Evolutionary conservation across 2,113 vertebrate genomes (phyloP).

Genomic region (Zapornia atra): DNA sequence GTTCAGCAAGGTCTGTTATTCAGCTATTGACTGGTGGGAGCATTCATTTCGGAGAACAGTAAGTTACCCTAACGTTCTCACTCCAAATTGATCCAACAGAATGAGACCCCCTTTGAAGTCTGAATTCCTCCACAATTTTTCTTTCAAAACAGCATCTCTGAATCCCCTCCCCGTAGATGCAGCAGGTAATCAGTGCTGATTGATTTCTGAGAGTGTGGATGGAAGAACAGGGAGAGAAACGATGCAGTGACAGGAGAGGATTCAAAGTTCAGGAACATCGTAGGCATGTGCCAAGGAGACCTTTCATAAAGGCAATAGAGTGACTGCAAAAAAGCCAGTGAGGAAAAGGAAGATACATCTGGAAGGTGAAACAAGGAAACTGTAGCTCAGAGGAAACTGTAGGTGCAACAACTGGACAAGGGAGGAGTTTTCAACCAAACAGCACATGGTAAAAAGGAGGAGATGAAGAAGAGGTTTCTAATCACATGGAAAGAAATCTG

Average conservation of each 20-base stretch:
- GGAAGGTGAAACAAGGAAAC: background rate
- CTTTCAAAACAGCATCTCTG: conserved; percentile 2
- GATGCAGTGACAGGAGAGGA: background rate
- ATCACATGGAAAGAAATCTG: background rate
- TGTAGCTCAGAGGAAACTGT: background rate
- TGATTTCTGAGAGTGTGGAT: conserved; percentile 47
- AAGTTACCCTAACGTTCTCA: background rate
- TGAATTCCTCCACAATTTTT: conserved; percentile 35
- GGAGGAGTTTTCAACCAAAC: background rate
- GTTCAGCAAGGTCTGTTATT: background rate
- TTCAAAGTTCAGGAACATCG: background rate
- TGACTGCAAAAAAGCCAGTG: background rate
- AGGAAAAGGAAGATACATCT: background rate
- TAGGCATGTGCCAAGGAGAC: background rate
- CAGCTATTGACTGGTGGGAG: background rate
- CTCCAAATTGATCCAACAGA: conserved; percentile 49
- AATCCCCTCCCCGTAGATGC: background rate
- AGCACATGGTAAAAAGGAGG: background rate
- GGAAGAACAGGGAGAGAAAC: background rate
- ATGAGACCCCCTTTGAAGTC: conserved; percentile 15
- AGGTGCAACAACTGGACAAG: background rate
- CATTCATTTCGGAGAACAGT: conserved; percentile 8
- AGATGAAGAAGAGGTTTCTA: background rate
- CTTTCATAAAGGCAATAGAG: background rate
- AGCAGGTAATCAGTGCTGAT: background rate